Evolutionary conservation across 2,113 vertebrate genomes (phyloP).

Genomic region (Hassar affinis): DNA sequence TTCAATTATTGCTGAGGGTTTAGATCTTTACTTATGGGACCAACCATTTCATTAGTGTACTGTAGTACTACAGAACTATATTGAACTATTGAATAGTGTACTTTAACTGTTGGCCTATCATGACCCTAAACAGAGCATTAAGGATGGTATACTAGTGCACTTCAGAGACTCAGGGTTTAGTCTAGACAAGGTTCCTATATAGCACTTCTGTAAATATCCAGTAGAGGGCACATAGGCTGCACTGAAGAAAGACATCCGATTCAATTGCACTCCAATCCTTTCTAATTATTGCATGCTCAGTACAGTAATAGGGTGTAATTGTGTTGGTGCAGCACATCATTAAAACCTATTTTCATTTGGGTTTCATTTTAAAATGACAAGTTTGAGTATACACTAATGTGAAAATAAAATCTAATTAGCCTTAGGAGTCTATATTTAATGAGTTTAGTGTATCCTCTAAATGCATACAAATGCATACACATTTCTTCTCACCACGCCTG

Average conservation of each 20-base stretch:
- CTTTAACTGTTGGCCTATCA: not conserved
- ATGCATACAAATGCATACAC: too few relatives aligned
- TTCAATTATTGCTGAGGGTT: too few relatives aligned
- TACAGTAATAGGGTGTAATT: not conserved
- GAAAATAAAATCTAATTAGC: not conserved
- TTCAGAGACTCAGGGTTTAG: not conserved
- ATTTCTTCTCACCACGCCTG: not conserved
- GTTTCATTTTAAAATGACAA: constrained; percentile 15
- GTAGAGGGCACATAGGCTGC: constrained; percentile 2
- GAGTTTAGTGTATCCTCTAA: not conserved
- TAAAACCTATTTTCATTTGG: constrained; percentile 11
- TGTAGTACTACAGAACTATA: too few relatives aligned
- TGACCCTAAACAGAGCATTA: not conserved
- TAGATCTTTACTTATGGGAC: not conserved
- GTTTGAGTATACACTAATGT: not conserved
- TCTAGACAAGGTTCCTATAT: not conserved
- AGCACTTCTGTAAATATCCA: not conserved
- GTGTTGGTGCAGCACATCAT: not conserved
- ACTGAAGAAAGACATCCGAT: not conserved
- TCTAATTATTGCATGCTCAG: not conserved
- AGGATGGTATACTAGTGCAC: not conserved
- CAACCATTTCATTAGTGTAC: not conserved
- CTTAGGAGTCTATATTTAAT: too few relatives aligned
- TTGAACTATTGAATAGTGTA: too few relatives aligned
- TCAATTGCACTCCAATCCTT: not conserved